A percentile compares a stretch with the other conserved stretches of the same genome.
Conservation (phyloP, 2,113 vertebrate species). For the Oncorhynchus keta region DNA sequence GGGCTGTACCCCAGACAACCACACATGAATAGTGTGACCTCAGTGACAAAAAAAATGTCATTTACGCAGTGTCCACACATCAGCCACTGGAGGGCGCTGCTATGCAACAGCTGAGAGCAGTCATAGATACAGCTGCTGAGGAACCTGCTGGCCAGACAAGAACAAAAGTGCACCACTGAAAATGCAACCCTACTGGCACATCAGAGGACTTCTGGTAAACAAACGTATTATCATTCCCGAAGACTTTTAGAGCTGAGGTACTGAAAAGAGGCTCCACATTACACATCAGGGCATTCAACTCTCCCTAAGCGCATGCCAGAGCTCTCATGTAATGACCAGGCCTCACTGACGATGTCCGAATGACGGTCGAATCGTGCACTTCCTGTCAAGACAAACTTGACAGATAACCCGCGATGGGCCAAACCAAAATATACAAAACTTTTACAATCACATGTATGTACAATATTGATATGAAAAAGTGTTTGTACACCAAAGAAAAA, state of each 20-base stretch:
- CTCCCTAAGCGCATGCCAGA: not conserved
- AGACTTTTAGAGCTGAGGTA: not conserved
- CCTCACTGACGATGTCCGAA: conserved; percentile 3
- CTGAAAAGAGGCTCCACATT: conserved; percentile 10
- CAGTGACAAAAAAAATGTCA: too few species aligned
- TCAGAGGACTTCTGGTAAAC: not conserved
- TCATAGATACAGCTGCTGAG: not conserved
- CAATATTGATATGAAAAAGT: too few species aligned
- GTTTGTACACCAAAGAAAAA: too few species aligned
- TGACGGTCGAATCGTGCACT: conserved; percentile 12
- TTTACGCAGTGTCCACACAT: too few species aligned
- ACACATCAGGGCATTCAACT: conserved; percentile 10
- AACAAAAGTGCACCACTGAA: not conserved
- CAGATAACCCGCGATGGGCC: too few species aligned
- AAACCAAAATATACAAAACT: too few species aligned
- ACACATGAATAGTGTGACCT: not conserved
- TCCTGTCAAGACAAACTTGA: conserved; percentile 8
- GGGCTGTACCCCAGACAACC: not conserved
- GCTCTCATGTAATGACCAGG: conserved; percentile 6
- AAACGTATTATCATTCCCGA: not conserved
- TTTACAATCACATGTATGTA: too few species aligned
- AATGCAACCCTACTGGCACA: conserved; percentile 10
- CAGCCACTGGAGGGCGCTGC: too few species aligned
- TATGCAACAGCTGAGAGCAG: too few species aligned
- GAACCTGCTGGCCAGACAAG: too few species aligned